Percentiles rank a stretch among this genome's conserved stretches.
Evolutionary conservation across 2,888 invertebrate genomes (phyloP).

Genomic region (Lacanobia oleracea): DNA sequence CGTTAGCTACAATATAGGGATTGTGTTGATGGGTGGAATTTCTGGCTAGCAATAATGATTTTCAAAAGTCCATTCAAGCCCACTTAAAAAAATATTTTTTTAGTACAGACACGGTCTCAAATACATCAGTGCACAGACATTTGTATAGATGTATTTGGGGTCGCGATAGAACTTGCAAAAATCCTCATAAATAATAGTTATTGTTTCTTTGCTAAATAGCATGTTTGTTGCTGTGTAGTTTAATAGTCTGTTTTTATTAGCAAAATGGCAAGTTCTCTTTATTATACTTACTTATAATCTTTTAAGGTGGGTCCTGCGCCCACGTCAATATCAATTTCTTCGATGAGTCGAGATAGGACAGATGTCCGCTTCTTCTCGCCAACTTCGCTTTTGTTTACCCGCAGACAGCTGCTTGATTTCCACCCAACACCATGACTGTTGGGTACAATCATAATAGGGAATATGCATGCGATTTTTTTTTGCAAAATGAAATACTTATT

Average conservation of each 20-base stretch:
- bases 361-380: conserved; percentile 67
- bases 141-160: too few relatives aligned
- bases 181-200: background rate
- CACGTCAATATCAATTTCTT: conserved; percentile 66
- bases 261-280: background rate
- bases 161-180: background rate
- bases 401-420: background rate
- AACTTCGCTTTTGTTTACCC: background rate
- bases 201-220: too few relatives aligned
- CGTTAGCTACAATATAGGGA: too few relatives aligned
- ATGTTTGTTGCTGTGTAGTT: background rate
- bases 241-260: background rate
- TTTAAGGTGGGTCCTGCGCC: conserved; percentile 78
- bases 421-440: conserved; percentile 15
- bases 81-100: too few relatives aligned
- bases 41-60: too few relatives aligned
- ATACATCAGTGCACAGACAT: too few relatives aligned
- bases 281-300: conserved; percentile 74
- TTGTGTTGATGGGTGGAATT: too few relatives aligned
- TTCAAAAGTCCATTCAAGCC: too few relatives aligned
- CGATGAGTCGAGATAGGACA: conserved; percentile 75
- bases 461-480: too few relatives aligned
- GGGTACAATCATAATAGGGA: background rate
- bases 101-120: too few relatives aligned
- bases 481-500: too few relatives aligned